A percentile compares a stretch with the other conserved stretches of the same genome.
These are phyloP conservation scores for Hyperoplus immaculatus DNA, from an alignment of 2,797 vertebrate species.

Conservation along the genomic window DNA sequence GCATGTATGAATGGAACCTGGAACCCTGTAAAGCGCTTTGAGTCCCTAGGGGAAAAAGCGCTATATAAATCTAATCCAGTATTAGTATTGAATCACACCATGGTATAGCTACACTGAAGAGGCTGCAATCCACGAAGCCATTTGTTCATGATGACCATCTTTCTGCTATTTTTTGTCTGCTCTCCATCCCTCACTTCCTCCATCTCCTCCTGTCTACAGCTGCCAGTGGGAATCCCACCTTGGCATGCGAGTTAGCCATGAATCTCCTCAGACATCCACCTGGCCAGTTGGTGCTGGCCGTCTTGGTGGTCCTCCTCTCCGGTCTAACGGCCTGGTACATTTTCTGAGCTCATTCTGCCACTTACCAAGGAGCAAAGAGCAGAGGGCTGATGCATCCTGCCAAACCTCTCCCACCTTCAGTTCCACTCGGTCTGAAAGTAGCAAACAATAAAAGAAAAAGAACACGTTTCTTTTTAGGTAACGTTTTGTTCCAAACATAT, in stretches of 20 bases:
- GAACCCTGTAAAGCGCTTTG: too few species aligned
- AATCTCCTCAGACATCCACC: constrained; percentile 81
- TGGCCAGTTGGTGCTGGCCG: constrained; percentile 85
- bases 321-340: constrained; percentile 89
- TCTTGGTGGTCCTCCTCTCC: constrained; percentile 82
- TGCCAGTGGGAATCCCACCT: constrained; percentile 75
- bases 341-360: constrained; percentile 74
- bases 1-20: too few species aligned
- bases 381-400: background rate
- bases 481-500: background rate
- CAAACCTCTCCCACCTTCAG: background rate
- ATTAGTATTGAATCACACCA: background rate
- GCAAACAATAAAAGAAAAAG: background rate
- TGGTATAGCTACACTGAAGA: background rate
- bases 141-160: background rate
- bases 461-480: background rate
- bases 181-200: background rate
- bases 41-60: too few species aligned
- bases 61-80: too few species aligned
- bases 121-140: background rate
- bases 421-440: background rate
- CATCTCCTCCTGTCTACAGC: constrained; percentile 53
- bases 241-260: constrained; percentile 74
- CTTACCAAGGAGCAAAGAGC: background rate
- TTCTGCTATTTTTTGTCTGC: background rate